phyloP scores from a whole-genome alignment of 2,797 vertebrate species.

The Cirrhinus mrigala region DNA sequence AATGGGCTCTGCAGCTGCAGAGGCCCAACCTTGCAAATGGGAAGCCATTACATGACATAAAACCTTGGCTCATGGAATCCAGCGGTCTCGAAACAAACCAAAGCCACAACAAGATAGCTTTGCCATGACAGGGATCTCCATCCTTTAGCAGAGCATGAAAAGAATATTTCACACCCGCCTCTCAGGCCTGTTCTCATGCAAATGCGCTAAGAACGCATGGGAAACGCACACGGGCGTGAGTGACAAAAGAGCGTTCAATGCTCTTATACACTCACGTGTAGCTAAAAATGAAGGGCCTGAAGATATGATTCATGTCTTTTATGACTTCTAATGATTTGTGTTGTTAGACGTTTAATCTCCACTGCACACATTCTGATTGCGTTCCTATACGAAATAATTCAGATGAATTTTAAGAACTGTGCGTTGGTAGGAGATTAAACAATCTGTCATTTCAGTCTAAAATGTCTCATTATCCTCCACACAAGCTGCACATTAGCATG shows the following conservation, averaged over 20 bases:
- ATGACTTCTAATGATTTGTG: constrained; percentile 41
- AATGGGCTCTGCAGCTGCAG: constrained; percentile 46
- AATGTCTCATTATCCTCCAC: constrained; percentile 31
- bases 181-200: constrained; percentile 60
- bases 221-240: constrained; percentile 47
- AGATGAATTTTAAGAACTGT: neutral
- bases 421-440: neutral
- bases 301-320: constrained; percentile 50
- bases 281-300: constrained; percentile 13
- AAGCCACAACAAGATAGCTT: constrained; percentile 43
- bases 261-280: constrained; percentile 34
- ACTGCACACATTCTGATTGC: neutral
- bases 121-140: constrained; percentile 42
- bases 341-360: neutral
- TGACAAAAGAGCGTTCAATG: constrained; percentile 51
- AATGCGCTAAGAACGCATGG: constrained; percentile 52
- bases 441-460: constrained; percentile 19
- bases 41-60: constrained; percentile 53
- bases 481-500: constrained; percentile 23
- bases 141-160: constrained; percentile 59
- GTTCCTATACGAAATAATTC: neutral
- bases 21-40: constrained; percentile 26
- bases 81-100: constrained; percentile 17
- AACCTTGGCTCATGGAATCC: constrained; percentile 14
- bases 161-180: constrained; percentile 59